Evolutionary conservation across 2,797 vertebrate genomes (phyloP), one percentile per base, ranked within the genome.

Genomic region (Aulostomus chinensis): DNA sequence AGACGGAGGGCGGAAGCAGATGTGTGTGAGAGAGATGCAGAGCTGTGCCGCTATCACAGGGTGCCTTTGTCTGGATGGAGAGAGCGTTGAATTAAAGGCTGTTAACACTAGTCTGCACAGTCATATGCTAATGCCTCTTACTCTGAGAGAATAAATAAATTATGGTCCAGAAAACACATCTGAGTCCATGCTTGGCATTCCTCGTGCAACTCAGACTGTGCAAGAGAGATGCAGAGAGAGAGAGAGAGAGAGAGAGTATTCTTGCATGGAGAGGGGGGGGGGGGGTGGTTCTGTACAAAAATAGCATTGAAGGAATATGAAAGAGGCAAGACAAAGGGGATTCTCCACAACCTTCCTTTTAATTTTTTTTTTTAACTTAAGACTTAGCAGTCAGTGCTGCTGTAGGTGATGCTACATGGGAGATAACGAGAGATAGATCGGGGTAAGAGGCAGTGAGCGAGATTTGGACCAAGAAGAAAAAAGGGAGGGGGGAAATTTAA

Each of bases 11-110:
- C 76, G 84, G 86, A 87, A 87, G 86, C 86, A 88, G 83, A 83
- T 88, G 87, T 85, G 83, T 83, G 76, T 62, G 84, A 84, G 80
- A 59, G 80, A 64, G 81, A 58, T 73, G 82, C 58, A 65, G 84
- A 81, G 82, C 80, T 53, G 76, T 70, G 78, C 78, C 78, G 61
- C 78, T 60, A 83, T 89, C 84, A 87, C 81, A 80, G 87, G 68
- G 82, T 71, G 68, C 42, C 86, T 88, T 86, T 88, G 86, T 88
- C 53, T 70, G 63, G 34, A 59, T 20, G 42, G 14, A n/a, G 71
- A 76, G 76, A 70, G 76, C 42, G 78, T 69, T 85, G 82, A 90
- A 90, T 91, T 88, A 89, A 88, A 89, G 83, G 80, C 73, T 83
- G 78, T 85, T 83, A 87, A 82, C 81, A 73, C 81, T 78, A 63